Percentiles rank a stretch among this genome's conserved stretches.
phyloP scores from a whole-genome alignment of 2,888 invertebrate species.

The Tholera decimalis region DNA sequence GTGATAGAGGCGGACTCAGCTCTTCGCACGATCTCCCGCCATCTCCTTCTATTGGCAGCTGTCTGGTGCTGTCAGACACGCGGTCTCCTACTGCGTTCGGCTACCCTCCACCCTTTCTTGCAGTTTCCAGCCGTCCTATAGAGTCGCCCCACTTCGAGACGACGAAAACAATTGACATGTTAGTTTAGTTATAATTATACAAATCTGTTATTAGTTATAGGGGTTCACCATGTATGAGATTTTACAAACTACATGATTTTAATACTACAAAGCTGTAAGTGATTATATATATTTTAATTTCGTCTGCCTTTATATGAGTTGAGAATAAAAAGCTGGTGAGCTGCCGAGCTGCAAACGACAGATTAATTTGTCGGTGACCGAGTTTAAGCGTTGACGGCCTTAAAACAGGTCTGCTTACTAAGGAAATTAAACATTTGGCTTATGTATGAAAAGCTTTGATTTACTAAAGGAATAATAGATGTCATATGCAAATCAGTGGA shows the following conservation, averaged over 20 bases:
- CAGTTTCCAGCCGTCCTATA: too few relatives aligned
- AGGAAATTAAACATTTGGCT: conserved; percentile 22
- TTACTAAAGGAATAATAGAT: background rate
- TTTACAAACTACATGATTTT: background rate
- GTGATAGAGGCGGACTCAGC: too few relatives aligned
- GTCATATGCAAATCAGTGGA: background rate
- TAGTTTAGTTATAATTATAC: background rate
- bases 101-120: too few relatives aligned
- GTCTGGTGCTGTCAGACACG: too few relatives aligned
- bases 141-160: too few relatives aligned
- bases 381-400: conserved; percentile 27
- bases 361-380: conserved; percentile 52
- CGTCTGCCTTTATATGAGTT: conserved; percentile 24
- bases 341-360: conserved; percentile 49
- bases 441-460: conserved; percentile 9
- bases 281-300: conserved; percentile 30
- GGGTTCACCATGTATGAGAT: background rate
- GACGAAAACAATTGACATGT: too few relatives aligned
- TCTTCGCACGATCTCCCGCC: too few relatives aligned
- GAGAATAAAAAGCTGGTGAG: conserved; percentile 8
- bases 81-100: too few relatives aligned
- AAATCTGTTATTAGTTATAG: background rate
- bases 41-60: too few relatives aligned
- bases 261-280: background rate
- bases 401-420: conserved; percentile 15